Base-by-base conservation (phyloP, 2,888 invertebrate species). In the Deilephila porcellus region DNA sequence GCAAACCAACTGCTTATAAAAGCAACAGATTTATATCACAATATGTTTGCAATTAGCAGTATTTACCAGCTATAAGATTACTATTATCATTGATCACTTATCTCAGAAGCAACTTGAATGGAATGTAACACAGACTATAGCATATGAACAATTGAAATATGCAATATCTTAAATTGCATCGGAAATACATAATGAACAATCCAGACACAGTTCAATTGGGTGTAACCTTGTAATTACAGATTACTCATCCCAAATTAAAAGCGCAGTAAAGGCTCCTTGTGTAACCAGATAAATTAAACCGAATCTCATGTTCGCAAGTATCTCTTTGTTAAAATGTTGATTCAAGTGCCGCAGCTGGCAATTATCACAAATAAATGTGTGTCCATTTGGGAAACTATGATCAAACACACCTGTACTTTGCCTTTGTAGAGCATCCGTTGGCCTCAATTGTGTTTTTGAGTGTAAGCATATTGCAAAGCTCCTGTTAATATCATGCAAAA, bases 201-300 rank as follows among this genome's bases (percentile, higher is more conserved):
- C 73, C 75, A 77, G 76, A 74, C 75, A 73, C 37, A 37, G 53
- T 56, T 59, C 71, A 75, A 73, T 71, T 73, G 71, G 70, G 20
- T 71, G 29, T 60, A 64, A 34, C 59, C 45, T 14, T 59, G 37
- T 73, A 75, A 74, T 74, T 70, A 71, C 71, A 71, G 32, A 59
- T 71, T 71, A 71, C 60, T 72, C 74, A 71, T 67, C 59, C 71
- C 59, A 34, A 73, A 74, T 71, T 64, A 74, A 74, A 60, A 73
- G 60, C 29, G 29, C 62, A 67, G n/a, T 67, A 75, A 74, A 45
- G 20, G 17, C 64, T 20, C 45, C 52, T 52, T 52, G 37, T 45
- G 25, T 52, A 25, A 52, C 52, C 14, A 17, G 25, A 14, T 17
- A 6, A 25, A 52, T 67, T 14, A 20, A 20, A 52, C 20, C 67